A percentile compares a stretch with the other conserved stretches of the same genome.
Evolutionary conservation across 2,888 invertebrate genomes (phyloP).

Genomic region (Nephrotoma flavescens): DNA sequence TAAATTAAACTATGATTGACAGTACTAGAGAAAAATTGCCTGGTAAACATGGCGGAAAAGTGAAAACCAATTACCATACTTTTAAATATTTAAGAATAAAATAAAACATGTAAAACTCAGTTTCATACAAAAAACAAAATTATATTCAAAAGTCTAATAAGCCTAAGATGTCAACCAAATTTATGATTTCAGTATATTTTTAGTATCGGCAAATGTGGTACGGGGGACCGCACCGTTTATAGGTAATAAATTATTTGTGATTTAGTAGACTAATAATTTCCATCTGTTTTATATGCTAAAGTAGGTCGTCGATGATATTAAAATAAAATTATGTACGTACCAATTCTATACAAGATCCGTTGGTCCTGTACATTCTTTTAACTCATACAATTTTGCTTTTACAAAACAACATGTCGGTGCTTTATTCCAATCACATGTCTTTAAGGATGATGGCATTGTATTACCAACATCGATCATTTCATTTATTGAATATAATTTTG

Average conservation of each 20-base stretch:
- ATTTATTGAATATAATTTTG: background rate
- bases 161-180: background rate
- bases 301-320: no score
- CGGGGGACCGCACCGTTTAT: no score
- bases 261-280: background rate
- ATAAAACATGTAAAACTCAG: no score
- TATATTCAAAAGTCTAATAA: no score
- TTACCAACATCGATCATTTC: conserved; percentile 1
- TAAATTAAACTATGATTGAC: no score
- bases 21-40: no score
- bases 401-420: conserved; percentile 15
- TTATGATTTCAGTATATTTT: background rate
- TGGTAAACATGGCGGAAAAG: no score
- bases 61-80: no score
- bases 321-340: conserved; percentile 4
- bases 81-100: no score
- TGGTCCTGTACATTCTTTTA: conserved; percentile 16
- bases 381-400: conserved; percentile 16
- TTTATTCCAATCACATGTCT: background rate
- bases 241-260: background rate
- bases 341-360: conserved; percentile 16
- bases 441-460: background rate
- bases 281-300: no score
- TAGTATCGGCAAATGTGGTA: background rate
- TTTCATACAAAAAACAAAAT: no score